Evolutionary conservation across 2,113 vertebrate genomes (phyloP).

Genomic region (Chauna torquata): DNA sequence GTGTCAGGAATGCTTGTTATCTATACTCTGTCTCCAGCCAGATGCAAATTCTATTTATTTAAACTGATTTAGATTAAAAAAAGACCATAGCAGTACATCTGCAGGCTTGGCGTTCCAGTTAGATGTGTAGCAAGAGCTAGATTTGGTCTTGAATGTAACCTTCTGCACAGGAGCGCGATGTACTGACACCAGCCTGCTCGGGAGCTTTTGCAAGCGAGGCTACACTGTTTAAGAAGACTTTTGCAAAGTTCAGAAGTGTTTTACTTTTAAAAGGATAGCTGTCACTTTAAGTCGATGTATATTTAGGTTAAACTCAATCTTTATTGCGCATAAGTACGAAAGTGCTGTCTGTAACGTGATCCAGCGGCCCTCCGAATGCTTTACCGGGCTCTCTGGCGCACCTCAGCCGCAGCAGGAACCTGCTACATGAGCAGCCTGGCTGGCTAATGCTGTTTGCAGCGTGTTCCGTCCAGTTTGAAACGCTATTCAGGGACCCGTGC

Average conservation of each 20-base stretch:
- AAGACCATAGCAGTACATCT: background rate
- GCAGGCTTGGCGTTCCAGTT: background rate
- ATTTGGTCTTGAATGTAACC: background rate
- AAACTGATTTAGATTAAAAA: background rate
- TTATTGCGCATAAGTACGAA: background rate
- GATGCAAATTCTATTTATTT: conserved; percentile 18
- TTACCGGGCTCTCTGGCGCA: background rate
- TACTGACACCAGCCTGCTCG: background rate
- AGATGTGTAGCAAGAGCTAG: background rate
- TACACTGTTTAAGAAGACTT: background rate
- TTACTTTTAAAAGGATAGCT: background rate
- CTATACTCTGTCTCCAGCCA: background rate
- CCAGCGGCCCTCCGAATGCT: background rate
- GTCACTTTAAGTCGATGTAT: background rate
- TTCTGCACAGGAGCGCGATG: background rate
- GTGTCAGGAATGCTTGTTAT: background rate
- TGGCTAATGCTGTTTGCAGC: background rate
- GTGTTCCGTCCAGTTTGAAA: background rate
- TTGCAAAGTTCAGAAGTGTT: background rate
- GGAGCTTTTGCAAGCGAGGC: background rate
- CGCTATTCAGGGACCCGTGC: background rate
- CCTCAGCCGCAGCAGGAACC: background rate
- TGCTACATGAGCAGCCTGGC: background rate
- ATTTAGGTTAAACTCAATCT: conserved; percentile 13
- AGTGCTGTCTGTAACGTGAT: background rate